Base-by-base conservation (phyloP, 2,113 vertebrate genomes). In the Ptilorrhoa leucosticta region DNA sequence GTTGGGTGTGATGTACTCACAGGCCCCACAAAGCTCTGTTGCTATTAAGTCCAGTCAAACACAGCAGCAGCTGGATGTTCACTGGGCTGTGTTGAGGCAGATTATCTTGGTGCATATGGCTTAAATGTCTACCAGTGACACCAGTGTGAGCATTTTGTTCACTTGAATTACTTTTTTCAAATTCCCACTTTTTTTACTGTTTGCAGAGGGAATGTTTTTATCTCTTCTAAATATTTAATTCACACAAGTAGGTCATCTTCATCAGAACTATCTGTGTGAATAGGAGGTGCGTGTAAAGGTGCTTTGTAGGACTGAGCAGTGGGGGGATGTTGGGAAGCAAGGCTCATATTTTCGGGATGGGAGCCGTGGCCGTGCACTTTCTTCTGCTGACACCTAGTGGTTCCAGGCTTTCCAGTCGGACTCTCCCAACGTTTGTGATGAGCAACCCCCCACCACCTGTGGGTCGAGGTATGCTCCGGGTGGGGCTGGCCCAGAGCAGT, bases 301-400 rank as follows among this genome's bases (percentile, higher is more conserved):
- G 94, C 48, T 93, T 53, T 96, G 91, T 87, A 92, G 95, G 83
- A 69, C 90, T 89, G 95, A 45, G 26, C 48, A 33, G 89, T 3
- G 31, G 48, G 89, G 69, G 81, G 86, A 26, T 57, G 23, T 56
- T 75, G 90, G 65, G 77, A 72, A n/a, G 76, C 0, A 1, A 31
- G 81, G 31, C n/a, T 53, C 42, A 2, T 15, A 0, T 27, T 26
- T 44, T 33, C 28, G 33, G 57, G n/a, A 4, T 0, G 18, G 9
- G 15, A 44, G 71, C 15, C 7, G 48, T 33, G 80, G 27, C 77
- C 17, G 94, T 97, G 91, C 94, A 83, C 97, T 98, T 92, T 97
- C 93, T 96, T 98, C 84, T 96, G 89, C 95, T 98, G 98, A 97
- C 98, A 98, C 97, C 98, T 98, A 97, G 98, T 94, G 98, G 98